phyloP scores from a whole-genome alignment of 2,113 vertebrate genomes.

The Bettongia penicillata region DNA sequence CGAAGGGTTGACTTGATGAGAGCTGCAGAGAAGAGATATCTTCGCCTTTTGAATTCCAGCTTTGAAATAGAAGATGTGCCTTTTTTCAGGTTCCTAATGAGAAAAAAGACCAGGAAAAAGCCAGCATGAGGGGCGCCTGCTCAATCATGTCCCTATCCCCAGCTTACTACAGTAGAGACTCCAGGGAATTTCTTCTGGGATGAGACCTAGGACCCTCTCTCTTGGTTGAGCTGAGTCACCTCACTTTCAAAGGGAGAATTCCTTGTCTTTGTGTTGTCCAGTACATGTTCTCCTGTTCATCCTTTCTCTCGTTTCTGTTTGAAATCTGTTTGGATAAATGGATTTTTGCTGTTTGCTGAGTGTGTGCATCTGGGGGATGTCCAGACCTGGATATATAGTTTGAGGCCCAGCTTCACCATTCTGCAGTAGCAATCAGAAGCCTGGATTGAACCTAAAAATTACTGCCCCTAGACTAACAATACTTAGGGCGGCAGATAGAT shows the following conservation, averaged over 20 bases:
- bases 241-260: background rate
- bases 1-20: background rate
- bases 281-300: background rate
- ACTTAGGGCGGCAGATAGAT: background rate
- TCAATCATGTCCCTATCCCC: background rate
- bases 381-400: background rate
- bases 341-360: background rate
- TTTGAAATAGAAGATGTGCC: background rate
- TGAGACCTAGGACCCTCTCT: background rate
- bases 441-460: background rate
- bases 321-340: background rate
- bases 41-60: background rate
- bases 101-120: background rate
- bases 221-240: background rate
- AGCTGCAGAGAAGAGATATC: background rate
- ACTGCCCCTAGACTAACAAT: background rate
- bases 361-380: background rate
- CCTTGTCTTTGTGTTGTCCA: background rate
- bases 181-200: background rate
- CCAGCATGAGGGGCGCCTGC: background rate
- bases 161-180: background rate
- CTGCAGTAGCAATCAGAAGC: background rate
- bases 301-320: background rate
- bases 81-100: background rate
- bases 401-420: background rate